These are phyloP conservation scores for Chrysaora quinquecirrha DNA, from an alignment of 30 jellyfish, hydroid and myxozoan genomes.

Conservation along the genomic window DNA sequence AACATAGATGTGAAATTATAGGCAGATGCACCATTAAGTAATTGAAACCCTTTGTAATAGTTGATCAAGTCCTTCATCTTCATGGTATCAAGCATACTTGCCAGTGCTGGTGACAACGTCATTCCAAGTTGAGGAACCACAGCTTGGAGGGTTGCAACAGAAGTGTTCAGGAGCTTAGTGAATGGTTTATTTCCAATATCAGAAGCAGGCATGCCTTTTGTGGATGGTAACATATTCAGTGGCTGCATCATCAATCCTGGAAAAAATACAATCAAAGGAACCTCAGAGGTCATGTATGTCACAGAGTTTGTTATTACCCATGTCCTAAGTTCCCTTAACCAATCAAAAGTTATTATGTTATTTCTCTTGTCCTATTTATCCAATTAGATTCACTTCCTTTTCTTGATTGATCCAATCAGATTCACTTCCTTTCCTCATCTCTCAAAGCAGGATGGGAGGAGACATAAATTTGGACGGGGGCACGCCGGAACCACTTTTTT, in stretches of 20 bases:
- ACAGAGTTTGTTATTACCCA: too few relatives aligned
- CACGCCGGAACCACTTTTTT: too few relatives aligned
- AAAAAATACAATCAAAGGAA: not conserved
- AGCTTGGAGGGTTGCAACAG: not conserved
- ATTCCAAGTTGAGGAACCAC: not conserved
- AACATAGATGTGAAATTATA: not conserved
- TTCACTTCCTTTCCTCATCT: too few relatives aligned
- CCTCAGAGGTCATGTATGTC: too few relatives aligned
- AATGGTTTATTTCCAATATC: slow-evolving; percentile 10
- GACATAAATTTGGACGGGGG: too few relatives aligned
- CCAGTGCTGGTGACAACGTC: slow-evolving; percentile 18
- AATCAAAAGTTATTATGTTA: too few relatives aligned
- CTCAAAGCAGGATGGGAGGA: too few relatives aligned
- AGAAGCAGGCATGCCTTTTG: not conserved
- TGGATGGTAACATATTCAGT: not conserved
- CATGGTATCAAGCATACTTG: slow-evolving; percentile 2
- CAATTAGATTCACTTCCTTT: too few relatives aligned
- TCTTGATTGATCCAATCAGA: too few relatives aligned
- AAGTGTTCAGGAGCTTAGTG: not conserved
- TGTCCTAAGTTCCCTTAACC: too few relatives aligned
- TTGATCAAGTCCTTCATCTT: slow-evolving; percentile 10
- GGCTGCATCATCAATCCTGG: slow-evolving; percentile 24
- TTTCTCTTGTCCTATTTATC: too few relatives aligned
- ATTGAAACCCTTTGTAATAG: slow-evolving; percentile 19
- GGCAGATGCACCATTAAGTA: not conserved